A percentile compares a stretch with the other conserved stretches of the same genome.
These are phyloP conservation scores for Aleiodes sp. DNA, from an alignment of 1,140 invertebrate species.

Conservation along the genomic window DNA sequence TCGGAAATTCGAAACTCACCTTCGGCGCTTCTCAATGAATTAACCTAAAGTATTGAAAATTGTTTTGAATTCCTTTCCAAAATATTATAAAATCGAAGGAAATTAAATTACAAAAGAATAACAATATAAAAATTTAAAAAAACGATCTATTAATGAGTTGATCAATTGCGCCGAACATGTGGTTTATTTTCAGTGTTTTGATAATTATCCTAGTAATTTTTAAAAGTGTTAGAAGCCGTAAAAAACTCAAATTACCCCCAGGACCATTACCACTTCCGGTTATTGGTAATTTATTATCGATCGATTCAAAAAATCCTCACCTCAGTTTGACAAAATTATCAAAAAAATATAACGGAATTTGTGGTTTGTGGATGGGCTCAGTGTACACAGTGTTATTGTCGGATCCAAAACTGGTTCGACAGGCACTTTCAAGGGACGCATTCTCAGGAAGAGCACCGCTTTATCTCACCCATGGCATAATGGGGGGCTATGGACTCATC, in stretches of 20 bases:
- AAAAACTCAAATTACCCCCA: slow-evolving; percentile 69
- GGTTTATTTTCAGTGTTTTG: background rate
- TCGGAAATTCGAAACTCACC: slow-evolving; percentile 1
- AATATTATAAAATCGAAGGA: background rate
- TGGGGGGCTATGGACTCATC: slow-evolving; percentile 85
- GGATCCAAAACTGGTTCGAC: slow-evolving; percentile 75
- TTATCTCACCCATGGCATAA: slow-evolving; percentile 84
- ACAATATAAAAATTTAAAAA: background rate
- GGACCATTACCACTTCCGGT: slow-evolving; percentile 82
- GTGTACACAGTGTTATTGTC: slow-evolving; percentile 78
- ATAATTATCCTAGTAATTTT: background rate
- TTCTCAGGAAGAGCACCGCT: slow-evolving; percentile 80
- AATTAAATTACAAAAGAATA: background rate
- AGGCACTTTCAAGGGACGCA: slow-evolving; percentile 75
- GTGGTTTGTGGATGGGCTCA: slow-evolving; percentile 76
- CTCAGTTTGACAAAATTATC: slow-evolving; percentile 73
- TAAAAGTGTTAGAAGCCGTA: slow-evolving; percentile 5
- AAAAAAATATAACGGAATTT: slow-evolving; percentile 76
- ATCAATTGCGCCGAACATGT: background rate
- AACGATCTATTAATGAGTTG: background rate
- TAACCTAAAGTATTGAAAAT: no score
- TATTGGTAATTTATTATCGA: slow-evolving; percentile 79
- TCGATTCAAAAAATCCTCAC: slow-evolving; percentile 75
- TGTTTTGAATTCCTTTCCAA: background rate
- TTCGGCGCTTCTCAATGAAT: no score